These are phyloP conservation scores for Hetaerina titia DNA, from an alignment of 2,888 invertebrate genomes.

Conservation along the genomic window DNA sequence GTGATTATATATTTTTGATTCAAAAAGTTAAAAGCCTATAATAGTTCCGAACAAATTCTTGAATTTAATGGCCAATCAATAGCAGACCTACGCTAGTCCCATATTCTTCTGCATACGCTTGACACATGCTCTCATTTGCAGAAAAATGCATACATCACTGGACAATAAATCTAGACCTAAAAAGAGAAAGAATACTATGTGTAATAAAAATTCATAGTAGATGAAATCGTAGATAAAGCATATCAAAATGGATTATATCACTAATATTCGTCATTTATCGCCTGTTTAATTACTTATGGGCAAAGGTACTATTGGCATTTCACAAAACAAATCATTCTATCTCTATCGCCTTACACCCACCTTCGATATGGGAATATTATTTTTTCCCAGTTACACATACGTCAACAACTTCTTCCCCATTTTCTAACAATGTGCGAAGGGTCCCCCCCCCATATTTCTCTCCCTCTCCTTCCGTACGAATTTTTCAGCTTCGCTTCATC, in stretches of 20 bases:
- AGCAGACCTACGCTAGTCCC: not conserved
- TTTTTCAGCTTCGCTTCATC: not conserved
- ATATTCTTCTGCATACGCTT: not conserved
- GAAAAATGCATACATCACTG: not conserved
- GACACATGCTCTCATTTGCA: not conserved
- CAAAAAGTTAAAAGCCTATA: not conserved
- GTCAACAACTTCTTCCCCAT: not conserved
- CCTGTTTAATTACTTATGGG: too few relatives aligned
- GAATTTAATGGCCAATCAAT: not conserved
- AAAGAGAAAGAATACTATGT: not conserved
- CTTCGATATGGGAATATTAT: not conserved
- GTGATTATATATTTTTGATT: not conserved
- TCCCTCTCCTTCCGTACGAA: not conserved
- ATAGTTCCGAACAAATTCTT: not conserved
- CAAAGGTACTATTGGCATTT: too few relatives aligned
- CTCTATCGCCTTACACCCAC: not conserved
- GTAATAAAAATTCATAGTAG: too few relatives aligned
- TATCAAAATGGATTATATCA: too few relatives aligned
- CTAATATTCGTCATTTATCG: too few relatives aligned
- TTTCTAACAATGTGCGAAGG: not conserved
- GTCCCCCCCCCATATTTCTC: not conserved
- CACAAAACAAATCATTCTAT: too few relatives aligned
- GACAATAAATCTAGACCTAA: not conserved
- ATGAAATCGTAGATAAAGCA: too few relatives aligned
- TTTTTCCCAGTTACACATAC: not conserved